Conservation (phyloP, 30 jellyfish, hydroid and myxozoan species). For the Turritopsis dohrnii region DNA sequence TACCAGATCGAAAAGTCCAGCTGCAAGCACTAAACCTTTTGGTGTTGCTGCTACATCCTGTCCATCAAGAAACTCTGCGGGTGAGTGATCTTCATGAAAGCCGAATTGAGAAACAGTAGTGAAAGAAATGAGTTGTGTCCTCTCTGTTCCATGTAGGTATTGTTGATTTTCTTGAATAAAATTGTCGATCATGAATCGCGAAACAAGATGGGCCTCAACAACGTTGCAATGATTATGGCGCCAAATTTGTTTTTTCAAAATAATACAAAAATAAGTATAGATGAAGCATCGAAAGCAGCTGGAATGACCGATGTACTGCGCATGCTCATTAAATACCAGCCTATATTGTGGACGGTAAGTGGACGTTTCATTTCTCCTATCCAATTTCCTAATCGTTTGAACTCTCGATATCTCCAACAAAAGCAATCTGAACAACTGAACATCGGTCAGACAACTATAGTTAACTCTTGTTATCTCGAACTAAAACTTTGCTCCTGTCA, state of each 20-base stretch:
- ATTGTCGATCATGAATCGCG: slow-evolving; percentile 46
- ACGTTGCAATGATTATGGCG: slow-evolving; percentile 98
- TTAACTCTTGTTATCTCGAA: no score
- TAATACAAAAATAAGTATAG: slow-evolving; percentile 45
- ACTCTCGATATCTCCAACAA: background rate
- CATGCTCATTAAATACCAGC: slow-evolving; percentile 83
- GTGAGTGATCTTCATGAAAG: no score
- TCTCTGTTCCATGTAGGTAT: slow-evolving; percentile 31
- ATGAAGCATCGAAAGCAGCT: slow-evolving; percentile 80
- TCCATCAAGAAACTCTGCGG: slow-evolving; percentile 69
- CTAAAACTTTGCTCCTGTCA: no score
- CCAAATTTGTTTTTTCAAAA: slow-evolving; percentile 81
- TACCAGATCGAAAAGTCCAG: slow-evolving; percentile 81
- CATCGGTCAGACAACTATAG: no score
- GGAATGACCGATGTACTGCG: slow-evolving; percentile 90
- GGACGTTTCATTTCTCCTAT: no score
- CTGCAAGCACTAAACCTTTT: slow-evolving; percentile 89
- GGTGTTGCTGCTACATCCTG: slow-evolving; percentile 70
- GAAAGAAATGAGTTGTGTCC: no score
- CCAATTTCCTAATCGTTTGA: no score
- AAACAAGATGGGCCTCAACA: slow-evolving; percentile 88
- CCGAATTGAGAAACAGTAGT: no score
- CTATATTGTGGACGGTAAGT: slow-evolving; percentile 88
- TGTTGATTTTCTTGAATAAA: slow-evolving; percentile 54
- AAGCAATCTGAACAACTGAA: no score